Evolutionary conservation across 2,113 vertebrate species (phyloP).

Genomic region (Bujurquina vittata): DNA sequence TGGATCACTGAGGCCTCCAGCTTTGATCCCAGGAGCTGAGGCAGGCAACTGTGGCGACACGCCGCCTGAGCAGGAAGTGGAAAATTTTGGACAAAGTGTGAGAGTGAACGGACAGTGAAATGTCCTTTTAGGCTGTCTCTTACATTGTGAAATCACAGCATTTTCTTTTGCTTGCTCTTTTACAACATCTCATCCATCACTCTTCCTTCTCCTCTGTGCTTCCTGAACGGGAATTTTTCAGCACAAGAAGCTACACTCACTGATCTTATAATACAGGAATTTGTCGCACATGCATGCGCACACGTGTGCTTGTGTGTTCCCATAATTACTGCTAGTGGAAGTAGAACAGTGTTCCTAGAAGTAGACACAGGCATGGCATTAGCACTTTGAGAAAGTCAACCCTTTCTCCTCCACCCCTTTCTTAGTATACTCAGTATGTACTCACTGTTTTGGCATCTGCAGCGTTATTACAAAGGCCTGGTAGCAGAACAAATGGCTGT

Average conservation of each 20-base stretch:
- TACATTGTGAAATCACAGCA: conserved; percentile 61
- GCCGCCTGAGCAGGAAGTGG: conserved; percentile 70
- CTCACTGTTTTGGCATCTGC: conserved; percentile 36
- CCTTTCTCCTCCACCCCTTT: conserved; percentile 30
- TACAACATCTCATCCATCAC: conserved; percentile 59
- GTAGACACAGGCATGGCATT: conserved; percentile 78
- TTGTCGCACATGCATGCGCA: conserved; percentile 65
- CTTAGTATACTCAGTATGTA: conserved; percentile 30
- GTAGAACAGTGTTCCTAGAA: conserved; percentile 51
- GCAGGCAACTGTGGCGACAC: conserved; percentile 37
- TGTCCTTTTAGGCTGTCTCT: conserved; percentile 45
- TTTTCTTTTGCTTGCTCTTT: conserved; percentile 63
- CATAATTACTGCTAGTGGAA: conserved; percentile 41
- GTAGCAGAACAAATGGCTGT: conserved; percentile 52
- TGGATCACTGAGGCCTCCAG: conserved; percentile 52
- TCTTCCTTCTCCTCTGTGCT: conserved; percentile 57
- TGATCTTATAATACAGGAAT: conserved; percentile 58
- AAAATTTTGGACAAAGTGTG: conserved; percentile 77
- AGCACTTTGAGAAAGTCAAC: conserved; percentile 15
- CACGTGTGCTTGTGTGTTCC: conserved; percentile 38
- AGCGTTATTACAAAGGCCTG: conserved; percentile 36
- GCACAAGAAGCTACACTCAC: conserved; percentile 60
- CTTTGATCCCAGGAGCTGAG: conserved; percentile 66
- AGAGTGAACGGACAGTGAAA: conserved; percentile 82
- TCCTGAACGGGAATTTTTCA: conserved; percentile 60